phyloP scores from a whole-genome alignment of 2,888 invertebrate species.

The Chelonus formosanus region DNA sequence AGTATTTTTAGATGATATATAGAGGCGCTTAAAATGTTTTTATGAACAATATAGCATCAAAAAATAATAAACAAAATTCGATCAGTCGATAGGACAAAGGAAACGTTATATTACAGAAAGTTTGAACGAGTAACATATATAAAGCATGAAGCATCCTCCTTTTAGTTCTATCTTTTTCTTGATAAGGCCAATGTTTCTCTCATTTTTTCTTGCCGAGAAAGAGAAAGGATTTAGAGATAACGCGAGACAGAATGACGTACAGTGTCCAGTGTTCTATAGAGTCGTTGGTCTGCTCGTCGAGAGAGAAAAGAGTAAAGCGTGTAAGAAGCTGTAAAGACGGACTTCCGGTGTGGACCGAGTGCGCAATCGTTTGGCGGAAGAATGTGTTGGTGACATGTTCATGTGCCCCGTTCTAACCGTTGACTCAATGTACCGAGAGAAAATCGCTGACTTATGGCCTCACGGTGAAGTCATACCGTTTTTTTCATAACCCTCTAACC shows the following conservation, averaged over 20 bases:
- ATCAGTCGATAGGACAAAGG: too few relatives aligned
- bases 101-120: too few relatives aligned
- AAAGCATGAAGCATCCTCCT: not conserved
- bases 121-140: too few relatives aligned
- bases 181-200: slow-evolving; percentile 48
- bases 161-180: slow-evolving; percentile 11
- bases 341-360: slow-evolving; percentile 30
- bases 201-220: slow-evolving; percentile 28
- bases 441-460: slow-evolving; percentile 65
- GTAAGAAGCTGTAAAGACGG: slow-evolving; percentile 26
- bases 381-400: slow-evolving; percentile 31
- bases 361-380: slow-evolving; percentile 25
- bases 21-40: too few relatives aligned
- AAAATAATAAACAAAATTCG: too few relatives aligned
- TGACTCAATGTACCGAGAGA: slow-evolving; percentile 63
- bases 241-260: slow-evolving; percentile 57
- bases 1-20: too few relatives aligned
- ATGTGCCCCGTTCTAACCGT: slow-evolving; percentile 36
- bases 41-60: too few relatives aligned
- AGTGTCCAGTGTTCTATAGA: slow-evolving; percentile 30
- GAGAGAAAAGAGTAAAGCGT: slow-evolving; percentile 15
- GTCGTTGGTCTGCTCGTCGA: slow-evolving; percentile 35
- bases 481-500: slow-evolving; percentile 38
- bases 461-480: slow-evolving; percentile 58
- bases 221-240: slow-evolving; percentile 56